Conservation (phyloP, 2,797 vertebrate genomes). For the Anguilla marmorata region DNA sequence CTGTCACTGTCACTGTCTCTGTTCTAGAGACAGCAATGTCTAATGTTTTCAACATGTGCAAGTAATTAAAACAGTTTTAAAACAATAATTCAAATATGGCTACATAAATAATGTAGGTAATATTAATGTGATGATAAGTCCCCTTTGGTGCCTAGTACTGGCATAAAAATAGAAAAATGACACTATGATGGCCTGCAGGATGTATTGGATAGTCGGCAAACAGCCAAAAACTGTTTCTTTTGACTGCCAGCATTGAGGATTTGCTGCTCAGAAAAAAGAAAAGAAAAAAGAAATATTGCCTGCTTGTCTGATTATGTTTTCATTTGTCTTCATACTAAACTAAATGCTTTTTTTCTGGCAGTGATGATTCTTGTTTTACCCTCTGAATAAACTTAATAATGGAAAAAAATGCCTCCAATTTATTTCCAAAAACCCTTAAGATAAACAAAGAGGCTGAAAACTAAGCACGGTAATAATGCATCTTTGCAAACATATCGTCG, state of each 20-base stretch:
- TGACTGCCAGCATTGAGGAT: neutral
- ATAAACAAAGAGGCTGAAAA: neutral
- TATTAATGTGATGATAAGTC: neutral
- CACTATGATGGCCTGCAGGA: neutral
- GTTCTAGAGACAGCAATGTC: neutral
- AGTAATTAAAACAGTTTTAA: neutral
- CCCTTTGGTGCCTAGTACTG: neutral
- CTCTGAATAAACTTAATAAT: constrained; percentile 8
- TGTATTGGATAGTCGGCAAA: neutral
- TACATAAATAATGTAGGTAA: neutral
- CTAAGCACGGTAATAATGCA: constrained; percentile 1
- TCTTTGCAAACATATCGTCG: neutral
- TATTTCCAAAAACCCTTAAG: constrained; percentile 18
- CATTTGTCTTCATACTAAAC: neutral
- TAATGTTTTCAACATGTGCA: neutral
- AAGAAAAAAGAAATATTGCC: neutral
- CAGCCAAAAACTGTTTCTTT: neutral
- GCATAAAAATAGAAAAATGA: neutral
- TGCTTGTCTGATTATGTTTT: constrained; percentile 8
- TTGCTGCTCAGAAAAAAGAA: neutral
- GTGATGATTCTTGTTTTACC: neutral
- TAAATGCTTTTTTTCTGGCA: constrained; percentile 15
- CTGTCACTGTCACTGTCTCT: neutral
- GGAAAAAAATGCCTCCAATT: neutral
- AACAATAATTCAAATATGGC: neutral